Percentiles rank a stretch among this genome's conserved stretches.
Conservation (phyloP, 2,113 vertebrate genomes). For the Balaeniceps rex region DNA sequence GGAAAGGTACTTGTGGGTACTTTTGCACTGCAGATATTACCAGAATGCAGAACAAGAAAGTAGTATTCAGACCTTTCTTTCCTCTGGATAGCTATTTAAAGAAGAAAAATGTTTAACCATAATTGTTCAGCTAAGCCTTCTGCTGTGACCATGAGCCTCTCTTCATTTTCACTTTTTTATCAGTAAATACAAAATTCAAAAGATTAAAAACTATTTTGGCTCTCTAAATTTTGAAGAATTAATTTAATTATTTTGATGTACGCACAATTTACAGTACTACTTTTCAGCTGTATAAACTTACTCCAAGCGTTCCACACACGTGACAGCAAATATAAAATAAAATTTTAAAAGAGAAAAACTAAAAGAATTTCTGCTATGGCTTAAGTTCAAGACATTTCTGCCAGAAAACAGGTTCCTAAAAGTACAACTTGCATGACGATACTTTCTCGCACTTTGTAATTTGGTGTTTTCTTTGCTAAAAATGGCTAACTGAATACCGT, state of each 20-base stretch:
- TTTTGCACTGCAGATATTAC: neutral
- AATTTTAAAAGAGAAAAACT: neutral
- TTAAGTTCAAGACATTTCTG: neutral
- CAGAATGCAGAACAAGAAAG: neutral
- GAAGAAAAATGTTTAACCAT: neutral
- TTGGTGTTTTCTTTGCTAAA: conserved; percentile 54
- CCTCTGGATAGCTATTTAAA: neutral
- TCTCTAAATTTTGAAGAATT: neutral
- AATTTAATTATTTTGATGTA: neutral
- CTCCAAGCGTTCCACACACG: neutral
- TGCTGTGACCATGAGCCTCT: neutral
- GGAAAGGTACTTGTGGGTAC: neutral
- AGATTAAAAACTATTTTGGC: neutral
- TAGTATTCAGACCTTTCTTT: neutral
- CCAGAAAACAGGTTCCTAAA: conserved; percentile 33
- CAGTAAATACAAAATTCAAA: neutral
- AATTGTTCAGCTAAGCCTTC: neutral
- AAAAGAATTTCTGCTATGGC: neutral
- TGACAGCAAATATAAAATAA: neutral
- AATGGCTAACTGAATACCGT: conserved; percentile 43
- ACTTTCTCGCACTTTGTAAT: conserved; percentile 40
- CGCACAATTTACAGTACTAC: neutral
- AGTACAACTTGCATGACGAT: neutral
- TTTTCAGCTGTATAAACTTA: neutral
- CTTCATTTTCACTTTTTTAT: neutral